Percentiles rank a stretch among this genome's conserved stretches.
Evolutionary conservation across 2,888 invertebrate species (phyloP).

Genomic region (Euzetes globulus): DNA sequence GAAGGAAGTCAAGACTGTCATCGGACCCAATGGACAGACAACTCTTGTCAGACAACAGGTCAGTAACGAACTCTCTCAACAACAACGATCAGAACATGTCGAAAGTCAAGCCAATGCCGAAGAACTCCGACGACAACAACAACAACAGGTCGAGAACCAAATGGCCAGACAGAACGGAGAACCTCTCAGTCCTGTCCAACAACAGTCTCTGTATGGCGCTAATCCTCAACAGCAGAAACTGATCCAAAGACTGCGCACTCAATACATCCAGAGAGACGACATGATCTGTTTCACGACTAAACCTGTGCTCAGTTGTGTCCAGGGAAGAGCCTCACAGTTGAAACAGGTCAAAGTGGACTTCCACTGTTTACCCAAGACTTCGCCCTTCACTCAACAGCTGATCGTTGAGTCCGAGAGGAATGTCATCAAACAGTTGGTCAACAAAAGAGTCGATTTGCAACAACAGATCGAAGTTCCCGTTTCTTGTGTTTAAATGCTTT

Average conservation of each 20-base stretch:
- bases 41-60: not conserved
- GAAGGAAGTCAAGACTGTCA: not conserved
- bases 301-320: constrained; percentile 34
- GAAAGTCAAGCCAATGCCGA: constrained; percentile 6
- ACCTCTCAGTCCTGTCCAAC: not conserved
- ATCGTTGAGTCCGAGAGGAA: constrained; percentile 30
- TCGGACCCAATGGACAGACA: not conserved
- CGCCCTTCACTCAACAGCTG: constrained; percentile 35
- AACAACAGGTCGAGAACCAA: not conserved
- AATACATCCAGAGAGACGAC: constrained; percentile 28
- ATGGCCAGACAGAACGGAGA: not conserved
- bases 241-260: constrained; percentile 28
- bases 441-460: constrained; percentile 37
- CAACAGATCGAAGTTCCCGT: constrained; percentile 19
- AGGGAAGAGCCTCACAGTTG: not conserved
- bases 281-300: constrained; percentile 37
- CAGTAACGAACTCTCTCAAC: not conserved
- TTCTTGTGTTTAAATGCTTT: constrained; percentile 28
- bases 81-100: not conserved
- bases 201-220: not conserved
- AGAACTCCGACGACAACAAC: constrained; percentile 6
- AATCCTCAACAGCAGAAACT: constrained; percentile 23
- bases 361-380: constrained; percentile 38
- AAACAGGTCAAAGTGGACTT: constrained; percentile 28
- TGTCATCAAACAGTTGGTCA: constrained; percentile 37